Percentiles rank a stretch among this genome's conserved stretches.
Evolutionary conservation across 2,113 vertebrate genomes (phyloP).

Genomic region (Oreochromis tanganicae): DNA sequence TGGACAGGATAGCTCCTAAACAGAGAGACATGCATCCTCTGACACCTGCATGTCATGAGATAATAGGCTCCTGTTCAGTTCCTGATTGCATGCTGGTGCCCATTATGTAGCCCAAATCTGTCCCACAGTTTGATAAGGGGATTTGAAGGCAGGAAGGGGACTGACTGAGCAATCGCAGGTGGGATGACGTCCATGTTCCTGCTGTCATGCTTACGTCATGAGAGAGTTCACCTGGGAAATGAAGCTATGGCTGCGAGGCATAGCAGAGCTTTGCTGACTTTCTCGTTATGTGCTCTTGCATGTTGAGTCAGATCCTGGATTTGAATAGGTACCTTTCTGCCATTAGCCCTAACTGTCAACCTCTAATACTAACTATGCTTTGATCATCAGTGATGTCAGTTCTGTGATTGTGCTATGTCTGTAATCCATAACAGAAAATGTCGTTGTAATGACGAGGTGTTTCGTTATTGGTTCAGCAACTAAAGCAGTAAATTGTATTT

Average conservation of each 20-base stretch:
- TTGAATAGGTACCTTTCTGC: neutral
- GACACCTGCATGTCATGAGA: slow-evolving; percentile 29
- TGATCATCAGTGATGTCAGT: neutral
- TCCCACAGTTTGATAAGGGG: slow-evolving; percentile 34
- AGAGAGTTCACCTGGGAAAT: neutral
- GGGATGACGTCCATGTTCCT: slow-evolving; percentile 29
- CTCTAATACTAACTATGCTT: neutral
- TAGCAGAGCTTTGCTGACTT: neutral
- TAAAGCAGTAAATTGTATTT: neutral
- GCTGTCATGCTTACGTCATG: slow-evolving; percentile 11
- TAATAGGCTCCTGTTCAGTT: slow-evolving; percentile 29
- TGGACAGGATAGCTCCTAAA: neutral
- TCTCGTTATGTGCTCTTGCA: neutral
- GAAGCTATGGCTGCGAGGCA: neutral
- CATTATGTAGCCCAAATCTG: slow-evolving; percentile 29
- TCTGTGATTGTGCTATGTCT: too few relatives aligned
- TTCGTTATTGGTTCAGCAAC: neutral
- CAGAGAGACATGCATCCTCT: slow-evolving; percentile 1
- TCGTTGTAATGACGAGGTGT: neutral
- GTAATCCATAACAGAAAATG: neutral
- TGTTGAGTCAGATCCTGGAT: neutral
- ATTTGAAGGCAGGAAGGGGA: slow-evolving; percentile 40
- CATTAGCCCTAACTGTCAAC: neutral
- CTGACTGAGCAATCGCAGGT: slow-evolving; percentile 31
- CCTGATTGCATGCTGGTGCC: slow-evolving; percentile 40